A percentile compares a stretch with the other conserved stretches of the same genome.
Conservation (phyloP, 2,797 vertebrate species). For the Tachyglossus aculeatus region DNA sequence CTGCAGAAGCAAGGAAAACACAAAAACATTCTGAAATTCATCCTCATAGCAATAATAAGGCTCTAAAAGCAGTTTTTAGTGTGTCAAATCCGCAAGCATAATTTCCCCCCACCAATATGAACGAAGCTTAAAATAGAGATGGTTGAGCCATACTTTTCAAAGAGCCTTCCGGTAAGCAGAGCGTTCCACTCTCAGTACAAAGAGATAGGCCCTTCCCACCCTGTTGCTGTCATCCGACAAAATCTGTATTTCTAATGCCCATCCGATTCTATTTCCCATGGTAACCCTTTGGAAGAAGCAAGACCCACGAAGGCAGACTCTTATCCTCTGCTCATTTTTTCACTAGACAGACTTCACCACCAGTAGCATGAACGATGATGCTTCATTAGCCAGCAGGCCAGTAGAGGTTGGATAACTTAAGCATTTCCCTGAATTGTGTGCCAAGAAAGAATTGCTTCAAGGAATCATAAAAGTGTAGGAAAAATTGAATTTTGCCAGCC, state of each 20-base stretch:
- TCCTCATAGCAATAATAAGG: not conserved
- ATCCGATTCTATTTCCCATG: not conserved
- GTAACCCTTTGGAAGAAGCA: not conserved
- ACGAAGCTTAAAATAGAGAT: not conserved
- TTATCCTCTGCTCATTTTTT: not conserved
- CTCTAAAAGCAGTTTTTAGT: slow-evolving; percentile 13
- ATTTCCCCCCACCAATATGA: slow-evolving; percentile 12
- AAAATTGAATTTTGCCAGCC: too few relatives aligned
- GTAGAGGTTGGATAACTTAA: too few relatives aligned
- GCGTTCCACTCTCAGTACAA: not conserved
- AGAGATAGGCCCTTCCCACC: not conserved
- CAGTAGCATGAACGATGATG: too few relatives aligned
- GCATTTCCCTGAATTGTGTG: too few relatives aligned
- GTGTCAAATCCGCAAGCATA: slow-evolving; percentile 10
- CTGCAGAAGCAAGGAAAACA: slow-evolving; percentile 3
- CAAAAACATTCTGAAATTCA: not conserved
- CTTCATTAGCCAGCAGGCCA: too few relatives aligned
- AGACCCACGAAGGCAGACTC: not conserved
- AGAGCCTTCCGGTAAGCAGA: not conserved
- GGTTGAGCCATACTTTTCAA: not conserved
- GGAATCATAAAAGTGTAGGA: too few relatives aligned
- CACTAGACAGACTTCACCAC: too few relatives aligned
- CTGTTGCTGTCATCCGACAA: not conserved
- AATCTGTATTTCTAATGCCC: not conserved
- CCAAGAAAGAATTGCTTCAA: too few relatives aligned